These are phyloP conservation scores for Ophion costatus DNA, from an alignment of 2,888 invertebrate genomes.

Conservation along the genomic window DNA sequence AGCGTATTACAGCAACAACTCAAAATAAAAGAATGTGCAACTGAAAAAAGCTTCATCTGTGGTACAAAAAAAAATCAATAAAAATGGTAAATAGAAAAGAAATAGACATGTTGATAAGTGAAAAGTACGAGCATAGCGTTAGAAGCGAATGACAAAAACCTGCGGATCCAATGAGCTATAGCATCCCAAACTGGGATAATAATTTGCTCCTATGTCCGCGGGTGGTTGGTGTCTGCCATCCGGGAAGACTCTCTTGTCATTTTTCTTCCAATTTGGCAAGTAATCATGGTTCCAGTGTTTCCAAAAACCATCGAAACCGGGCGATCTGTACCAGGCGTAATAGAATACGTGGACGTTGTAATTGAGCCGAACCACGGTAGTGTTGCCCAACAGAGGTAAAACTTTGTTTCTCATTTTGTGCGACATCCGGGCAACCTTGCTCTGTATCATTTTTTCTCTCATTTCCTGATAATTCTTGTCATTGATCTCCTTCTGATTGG, in stretches of 20 bases:
- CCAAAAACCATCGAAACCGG: slow-evolving; percentile 77
- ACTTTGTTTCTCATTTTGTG: slow-evolving; percentile 76
- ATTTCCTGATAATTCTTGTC: slow-evolving; percentile 74
- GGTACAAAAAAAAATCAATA: too few relatives aligned
- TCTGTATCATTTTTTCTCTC: slow-evolving; percentile 72
- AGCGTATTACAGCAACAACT: neutral
- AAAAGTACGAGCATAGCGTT: too few relatives aligned
- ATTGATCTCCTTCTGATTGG: slow-evolving; percentile 68
- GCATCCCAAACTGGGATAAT: slow-evolving; percentile 85
- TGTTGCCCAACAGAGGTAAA: slow-evolving; percentile 72
- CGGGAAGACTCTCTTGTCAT: slow-evolving; percentile 83
- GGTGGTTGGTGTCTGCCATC: slow-evolving; percentile 85
- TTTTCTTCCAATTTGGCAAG: slow-evolving; percentile 81
- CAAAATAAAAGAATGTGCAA: neutral
- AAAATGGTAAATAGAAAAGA: too few relatives aligned
- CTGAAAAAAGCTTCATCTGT: too few relatives aligned
- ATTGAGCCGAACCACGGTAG: slow-evolving; percentile 73
- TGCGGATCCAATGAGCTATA: slow-evolving; percentile 85
- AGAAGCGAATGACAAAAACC: slow-evolving; percentile 42
- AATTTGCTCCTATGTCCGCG: slow-evolving; percentile 85
- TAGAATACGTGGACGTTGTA: slow-evolving; percentile 81
- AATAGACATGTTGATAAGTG: too few relatives aligned
- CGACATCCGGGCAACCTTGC: slow-evolving; percentile 76
- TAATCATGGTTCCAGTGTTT: slow-evolving; percentile 81
- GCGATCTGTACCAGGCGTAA: slow-evolving; percentile 80